Conservation (phyloP, 2,113 vertebrate genomes). For the Lepisosteus oculatus region DNA sequence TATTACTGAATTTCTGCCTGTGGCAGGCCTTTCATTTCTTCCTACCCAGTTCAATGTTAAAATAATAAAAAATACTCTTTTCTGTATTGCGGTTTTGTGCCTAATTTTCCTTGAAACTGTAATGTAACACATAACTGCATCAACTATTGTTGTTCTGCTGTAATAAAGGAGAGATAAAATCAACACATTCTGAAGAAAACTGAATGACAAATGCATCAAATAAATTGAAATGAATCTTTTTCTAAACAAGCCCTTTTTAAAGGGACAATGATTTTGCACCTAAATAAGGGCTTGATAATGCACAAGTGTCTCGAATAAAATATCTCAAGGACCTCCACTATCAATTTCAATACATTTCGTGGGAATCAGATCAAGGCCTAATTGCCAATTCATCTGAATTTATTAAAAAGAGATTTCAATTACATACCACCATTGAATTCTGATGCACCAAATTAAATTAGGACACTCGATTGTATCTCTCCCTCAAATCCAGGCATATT, state of each 20-base stretch:
- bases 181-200: constrained; percentile 37
- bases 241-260: constrained; percentile 55
- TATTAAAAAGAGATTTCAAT: constrained; percentile 98
- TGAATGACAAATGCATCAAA: constrained; percentile 21
- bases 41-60: constrained; percentile 7
- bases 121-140: background rate
- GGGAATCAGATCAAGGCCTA: constrained; percentile 88
- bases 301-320: constrained; percentile 77
- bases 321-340: constrained; percentile 73
- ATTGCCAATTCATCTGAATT: constrained; percentile 98
- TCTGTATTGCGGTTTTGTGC: background rate
- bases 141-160: background rate
- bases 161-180: constrained; percentile 21
- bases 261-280: constrained; percentile 53
- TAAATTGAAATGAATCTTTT: constrained; percentile 51
- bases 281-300: constrained; percentile 45
- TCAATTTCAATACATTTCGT: constrained; percentile 90
- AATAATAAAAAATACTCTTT: constrained; percentile 1
- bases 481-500: constrained; percentile 76
- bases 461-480: constrained; percentile 80
- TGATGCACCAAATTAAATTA: constrained; percentile 90
- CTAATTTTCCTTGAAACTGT: background rate
- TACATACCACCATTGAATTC: constrained; percentile 83
- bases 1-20: constrained; percentile 53
- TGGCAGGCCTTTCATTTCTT: constrained; percentile 42